A percentile compares a stretch with the other conserved stretches of the same genome.
phyloP scores from a whole-genome alignment of 2,888 invertebrate species.

The Athalia circularis region DNA sequence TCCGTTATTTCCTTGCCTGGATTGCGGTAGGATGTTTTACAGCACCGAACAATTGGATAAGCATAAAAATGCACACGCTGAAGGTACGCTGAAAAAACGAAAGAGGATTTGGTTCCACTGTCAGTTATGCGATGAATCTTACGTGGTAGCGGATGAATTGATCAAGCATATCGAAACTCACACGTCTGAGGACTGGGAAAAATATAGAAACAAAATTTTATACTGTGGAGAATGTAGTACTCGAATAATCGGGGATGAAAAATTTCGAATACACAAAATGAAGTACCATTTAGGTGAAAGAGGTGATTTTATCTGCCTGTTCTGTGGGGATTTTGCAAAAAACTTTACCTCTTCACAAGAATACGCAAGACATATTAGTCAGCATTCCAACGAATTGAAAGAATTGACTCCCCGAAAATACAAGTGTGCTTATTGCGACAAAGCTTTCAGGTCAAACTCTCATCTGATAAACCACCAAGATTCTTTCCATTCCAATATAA shows the following conservation, averaged over 20 bases:
- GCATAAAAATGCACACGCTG: constrained; percentile 18
- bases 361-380: constrained; percentile 34
- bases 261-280: constrained; percentile 40
- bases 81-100: constrained; percentile 10
- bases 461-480: constrained; percentile 34
- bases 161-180: constrained; percentile 36
- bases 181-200: constrained; percentile 39
- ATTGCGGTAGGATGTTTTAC: constrained; percentile 39
- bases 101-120: constrained; percentile 39
- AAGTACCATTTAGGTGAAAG: constrained; percentile 36
- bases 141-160: constrained; percentile 29
- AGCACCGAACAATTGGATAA: constrained; percentile 34
- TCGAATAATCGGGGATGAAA: constrained; percentile 39
- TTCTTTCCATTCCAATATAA: constrained; percentile 30
- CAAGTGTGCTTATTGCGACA: constrained; percentile 33
- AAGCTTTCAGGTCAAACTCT: constrained; percentile 38
- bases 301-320: constrained; percentile 39
- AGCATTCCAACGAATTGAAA: constrained; percentile 25
- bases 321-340: constrained; percentile 15
- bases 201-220: constrained; percentile 36
- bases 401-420: neutral
- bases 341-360: constrained; percentile 22
- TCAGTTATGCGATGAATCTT: constrained; percentile 34
- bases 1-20: constrained; percentile 40
- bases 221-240: constrained; percentile 40